A percentile compares a stretch with the other conserved stretches of the same genome.
phyloP scores from a whole-genome alignment of 2,797 vertebrate species.

The Parambassis ranga region DNA sequence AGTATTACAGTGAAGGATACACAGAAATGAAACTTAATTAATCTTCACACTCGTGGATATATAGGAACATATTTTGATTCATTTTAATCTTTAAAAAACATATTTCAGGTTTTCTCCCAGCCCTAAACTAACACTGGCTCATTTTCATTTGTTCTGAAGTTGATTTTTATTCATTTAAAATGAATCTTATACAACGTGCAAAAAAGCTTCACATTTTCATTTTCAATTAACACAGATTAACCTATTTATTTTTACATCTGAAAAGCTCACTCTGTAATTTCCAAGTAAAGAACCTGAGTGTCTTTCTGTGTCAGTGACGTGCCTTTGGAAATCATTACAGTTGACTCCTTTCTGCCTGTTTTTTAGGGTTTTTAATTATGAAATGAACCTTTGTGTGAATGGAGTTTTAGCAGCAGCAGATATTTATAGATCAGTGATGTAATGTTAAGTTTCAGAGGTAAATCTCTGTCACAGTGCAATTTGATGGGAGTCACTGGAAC shows the following conservation, averaged over 20 bases:
- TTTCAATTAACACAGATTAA: neutral
- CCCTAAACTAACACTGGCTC: neutral
- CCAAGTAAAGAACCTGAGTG: no score
- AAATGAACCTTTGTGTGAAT: neutral
- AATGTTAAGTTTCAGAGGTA: neutral
- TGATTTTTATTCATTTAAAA: neutral
- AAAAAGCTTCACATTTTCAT: neutral
- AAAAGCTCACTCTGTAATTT: neutral
- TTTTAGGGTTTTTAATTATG: neutral
- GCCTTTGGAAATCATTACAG: neutral
- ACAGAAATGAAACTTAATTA: no score
- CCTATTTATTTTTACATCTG: neutral
- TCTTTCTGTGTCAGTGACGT: neutral
- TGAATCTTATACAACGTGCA: neutral
- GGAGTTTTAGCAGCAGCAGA: neutral
- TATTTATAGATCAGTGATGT: neutral
- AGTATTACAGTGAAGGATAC: neutral
- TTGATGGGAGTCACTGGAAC: conserved; percentile 19
- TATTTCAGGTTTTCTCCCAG: neutral
- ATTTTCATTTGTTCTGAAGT: neutral
- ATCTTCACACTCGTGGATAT: no score
- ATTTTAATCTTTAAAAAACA: neutral
- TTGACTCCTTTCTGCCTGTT: neutral
- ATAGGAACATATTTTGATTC: no score
- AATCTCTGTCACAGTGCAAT: conserved; percentile 9